Percentiles rank a stretch among this genome's conserved stretches.
Conservation (phyloP, 2,797 vertebrate genomes). For the Lagodon rhomboides region DNA sequence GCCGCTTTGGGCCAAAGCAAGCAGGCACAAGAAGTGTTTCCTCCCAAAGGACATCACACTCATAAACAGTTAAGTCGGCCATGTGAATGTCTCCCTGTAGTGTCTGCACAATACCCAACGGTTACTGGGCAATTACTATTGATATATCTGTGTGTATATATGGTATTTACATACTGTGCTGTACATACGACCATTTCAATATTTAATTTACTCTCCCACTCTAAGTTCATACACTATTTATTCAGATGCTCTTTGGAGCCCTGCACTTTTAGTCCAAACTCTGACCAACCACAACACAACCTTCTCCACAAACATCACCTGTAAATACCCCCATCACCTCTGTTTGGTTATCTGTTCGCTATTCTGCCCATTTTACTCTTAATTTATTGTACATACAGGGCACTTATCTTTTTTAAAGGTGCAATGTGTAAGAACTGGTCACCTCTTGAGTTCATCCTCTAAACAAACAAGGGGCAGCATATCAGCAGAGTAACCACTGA, state of each 20-base stretch:
- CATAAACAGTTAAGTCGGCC: slow-evolving; percentile 16
- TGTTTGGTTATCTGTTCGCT: background rate
- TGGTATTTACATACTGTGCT: background rate
- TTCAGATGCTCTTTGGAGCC: background rate
- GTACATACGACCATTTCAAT: background rate
- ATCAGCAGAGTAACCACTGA: too few species aligned
- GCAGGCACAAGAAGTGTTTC: slow-evolving; percentile 18
- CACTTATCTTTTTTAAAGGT: background rate
- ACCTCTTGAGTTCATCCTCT: too few species aligned
- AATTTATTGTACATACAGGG: too few species aligned
- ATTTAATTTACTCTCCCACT: background rate
- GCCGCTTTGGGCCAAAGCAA: slow-evolving; percentile 23
- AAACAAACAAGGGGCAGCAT: too few species aligned
- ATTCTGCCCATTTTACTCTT: background rate
- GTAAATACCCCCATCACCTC: background rate
- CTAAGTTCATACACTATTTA: background rate
- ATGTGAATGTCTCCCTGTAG: slow-evolving; percentile 6
- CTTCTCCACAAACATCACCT: too few species aligned
- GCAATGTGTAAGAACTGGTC: too few species aligned
- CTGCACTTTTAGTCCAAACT: background rate
- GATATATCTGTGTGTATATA: background rate
- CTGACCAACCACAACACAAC: background rate
- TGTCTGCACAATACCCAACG: background rate
- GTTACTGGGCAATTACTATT: background rate
- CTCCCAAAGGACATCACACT: slow-evolving; percentile 37